These are phyloP conservation scores for Calameuta filiformis DNA, from an alignment of 2,888 invertebrate genomes.

Conservation along the genomic window DNA sequence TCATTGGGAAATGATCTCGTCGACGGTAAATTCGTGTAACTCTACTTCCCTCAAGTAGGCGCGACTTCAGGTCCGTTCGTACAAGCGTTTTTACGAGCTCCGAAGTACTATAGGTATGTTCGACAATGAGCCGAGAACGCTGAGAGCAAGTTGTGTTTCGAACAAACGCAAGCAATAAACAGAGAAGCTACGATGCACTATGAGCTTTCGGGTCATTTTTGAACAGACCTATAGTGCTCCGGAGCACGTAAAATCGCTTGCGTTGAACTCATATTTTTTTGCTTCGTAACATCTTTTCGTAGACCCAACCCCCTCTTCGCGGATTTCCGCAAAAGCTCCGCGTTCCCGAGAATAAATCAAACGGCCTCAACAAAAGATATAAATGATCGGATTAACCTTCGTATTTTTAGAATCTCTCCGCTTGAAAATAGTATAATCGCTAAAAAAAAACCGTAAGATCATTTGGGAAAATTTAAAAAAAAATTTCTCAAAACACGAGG, in stretches of 20 bases:
- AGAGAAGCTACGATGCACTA: no score
- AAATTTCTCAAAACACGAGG: neutral
- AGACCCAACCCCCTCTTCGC: conserved; percentile 10
- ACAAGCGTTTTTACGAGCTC: no score
- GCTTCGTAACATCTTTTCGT: conserved; percentile 14
- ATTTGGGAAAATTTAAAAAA: neutral
- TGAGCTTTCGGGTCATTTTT: no score
- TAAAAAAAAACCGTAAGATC: neutral
- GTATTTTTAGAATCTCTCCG: neutral
- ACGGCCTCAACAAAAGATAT: conserved; percentile 5
- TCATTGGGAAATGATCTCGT: neutral
- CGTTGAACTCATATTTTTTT: neutral
- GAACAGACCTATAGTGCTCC: no score
- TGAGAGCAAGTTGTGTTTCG: no score
- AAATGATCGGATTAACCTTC: conserved; percentile 15
- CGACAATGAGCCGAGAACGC: no score
- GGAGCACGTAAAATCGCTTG: no score
- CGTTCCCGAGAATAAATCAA: conserved; percentile 13
- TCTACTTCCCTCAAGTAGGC: neutral
- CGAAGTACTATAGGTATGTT: no score
- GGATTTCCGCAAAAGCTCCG: neutral
- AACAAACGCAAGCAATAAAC: no score
- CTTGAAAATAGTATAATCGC: neutral
- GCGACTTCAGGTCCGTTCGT: neutral
- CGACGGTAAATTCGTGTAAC: neutral